A percentile compares a stretch with the other conserved stretches of the same genome.
phyloP scores from a whole-genome alignment of 2,113 vertebrate genomes.

The Guaruba guarouba region DNA sequence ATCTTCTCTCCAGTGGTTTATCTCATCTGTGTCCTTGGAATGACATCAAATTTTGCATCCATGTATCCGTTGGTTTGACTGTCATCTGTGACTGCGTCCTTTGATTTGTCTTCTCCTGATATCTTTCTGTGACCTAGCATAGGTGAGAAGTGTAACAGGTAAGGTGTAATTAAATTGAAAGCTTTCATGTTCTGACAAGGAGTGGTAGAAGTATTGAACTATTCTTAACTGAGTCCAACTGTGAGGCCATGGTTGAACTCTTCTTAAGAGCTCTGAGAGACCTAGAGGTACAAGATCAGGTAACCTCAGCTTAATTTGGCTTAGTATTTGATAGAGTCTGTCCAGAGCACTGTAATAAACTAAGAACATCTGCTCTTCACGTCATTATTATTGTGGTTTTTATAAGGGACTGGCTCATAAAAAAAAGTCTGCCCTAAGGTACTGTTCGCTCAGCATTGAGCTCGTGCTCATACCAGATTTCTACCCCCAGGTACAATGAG shows the following conservation, averaged over 20 bases:
- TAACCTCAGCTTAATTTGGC: neutral
- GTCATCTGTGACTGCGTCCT: neutral
- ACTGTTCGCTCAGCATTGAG: neutral
- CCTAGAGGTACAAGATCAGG: neutral
- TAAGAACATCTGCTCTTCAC: neutral
- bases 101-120: neutral
- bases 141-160: neutral
- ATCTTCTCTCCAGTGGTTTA: neutral
- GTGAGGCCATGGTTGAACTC: neutral
- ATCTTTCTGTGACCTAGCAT: neutral
- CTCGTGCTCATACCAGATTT: neutral
- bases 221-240: neutral
- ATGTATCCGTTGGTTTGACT: neutral
- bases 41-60: neutral
- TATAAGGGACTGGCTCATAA: neutral
- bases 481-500: neutral
- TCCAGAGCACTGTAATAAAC: neutral
- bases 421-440: neutral
- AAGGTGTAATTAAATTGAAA: slow-evolving; percentile 17
- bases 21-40: neutral
- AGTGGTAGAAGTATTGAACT: neutral
- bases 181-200: neutral
- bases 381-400: neutral
- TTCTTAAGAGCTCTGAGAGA: neutral
- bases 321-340: neutral